Percentiles rank a stretch among this genome's conserved stretches.
phyloP scores from a whole-genome alignment of 2,797 vertebrate genomes.

The Sebastes melanostomus region DNA sequence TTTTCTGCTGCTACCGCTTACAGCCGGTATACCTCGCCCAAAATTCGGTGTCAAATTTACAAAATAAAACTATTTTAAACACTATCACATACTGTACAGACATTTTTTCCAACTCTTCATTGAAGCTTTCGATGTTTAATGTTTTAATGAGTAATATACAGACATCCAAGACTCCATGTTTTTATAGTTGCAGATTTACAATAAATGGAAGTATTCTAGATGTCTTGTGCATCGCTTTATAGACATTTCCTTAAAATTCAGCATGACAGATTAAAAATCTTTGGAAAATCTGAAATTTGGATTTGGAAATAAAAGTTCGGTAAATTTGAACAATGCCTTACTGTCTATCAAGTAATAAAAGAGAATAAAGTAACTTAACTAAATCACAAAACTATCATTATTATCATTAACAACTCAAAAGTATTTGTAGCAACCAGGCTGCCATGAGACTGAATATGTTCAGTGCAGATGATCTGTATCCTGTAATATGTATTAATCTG shows the following conservation, averaged over 20 bases:
- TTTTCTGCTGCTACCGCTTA: fast-evolving
- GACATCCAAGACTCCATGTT: not conserved
- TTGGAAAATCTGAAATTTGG: not conserved
- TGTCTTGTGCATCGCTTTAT: not conserved
- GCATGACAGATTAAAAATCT: not conserved
- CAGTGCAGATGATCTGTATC: not conserved
- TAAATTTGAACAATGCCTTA: not conserved
- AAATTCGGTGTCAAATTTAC: not conserved
- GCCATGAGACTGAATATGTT: not conserved
- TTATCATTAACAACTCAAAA: not conserved
- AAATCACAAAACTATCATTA: not conserved
- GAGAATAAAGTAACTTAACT: too few relatives aligned
- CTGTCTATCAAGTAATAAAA: too few relatives aligned
- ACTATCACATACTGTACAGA: not conserved
- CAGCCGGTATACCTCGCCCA: too few relatives aligned
- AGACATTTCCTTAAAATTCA: not conserved
- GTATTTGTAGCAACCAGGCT: not conserved
- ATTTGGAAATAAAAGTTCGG: not conserved
- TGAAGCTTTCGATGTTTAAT: not conserved
- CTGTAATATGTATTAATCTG: not conserved
- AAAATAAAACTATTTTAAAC: not conserved
- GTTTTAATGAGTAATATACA: not conserved
- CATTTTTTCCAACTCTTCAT: not conserved
- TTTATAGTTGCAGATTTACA: not conserved
- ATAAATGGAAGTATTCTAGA: too few relatives aligned